Base-by-base conservation (phyloP, 2,113 vertebrate species). In the Fulmarus glacialis region DNA sequence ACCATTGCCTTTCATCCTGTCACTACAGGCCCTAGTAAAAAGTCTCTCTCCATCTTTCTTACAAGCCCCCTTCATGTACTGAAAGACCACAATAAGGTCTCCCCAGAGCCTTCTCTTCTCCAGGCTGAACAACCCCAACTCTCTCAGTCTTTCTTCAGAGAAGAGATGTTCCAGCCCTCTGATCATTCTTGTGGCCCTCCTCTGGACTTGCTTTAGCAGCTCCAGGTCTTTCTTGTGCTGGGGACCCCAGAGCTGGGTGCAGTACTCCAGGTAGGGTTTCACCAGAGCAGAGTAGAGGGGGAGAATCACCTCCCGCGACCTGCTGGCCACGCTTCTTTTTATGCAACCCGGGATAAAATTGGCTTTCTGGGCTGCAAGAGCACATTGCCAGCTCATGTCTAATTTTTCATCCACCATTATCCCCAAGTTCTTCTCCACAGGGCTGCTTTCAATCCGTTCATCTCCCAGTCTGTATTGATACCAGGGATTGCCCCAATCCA, bases 401-500 rank as follows among this genome's bases (percentile, higher is more conserved):
- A 24, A 13, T 17, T 72, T 72, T 59, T 82, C n/a, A 60, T 14
- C 29, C 32, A 3, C 17, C 6, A 4, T 12, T 52, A 26, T 8
- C 48, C 42, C 23, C 20, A 52, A 30, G 34, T 27, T 17, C 11
- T 88, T 71, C 16, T 47, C 17, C 4, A 1, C 11, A n/a, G 9
- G 50, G 15, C 9, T 83, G 4, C 38, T 47, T 7, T 66, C 24
- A 72, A 72, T 53, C 5, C 9, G 3, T 23, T 32, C 12, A 43
- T 34, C 22, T 12, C 3, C 66, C 24, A 63, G 3, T 7, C 48
- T 27, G 8, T 32, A 40, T 34, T 56, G 22, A 16, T 48, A 2
- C 5, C n/a, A 5, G 12, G 8, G 14, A 14, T 50, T 79, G 32
- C 20, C 52, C 11, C 0, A 0, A 38, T 2, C 6, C 27, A 27